Conservation (phyloP, 2,888 invertebrate genomes). For the Acrocyrtus sp. region DNA sequence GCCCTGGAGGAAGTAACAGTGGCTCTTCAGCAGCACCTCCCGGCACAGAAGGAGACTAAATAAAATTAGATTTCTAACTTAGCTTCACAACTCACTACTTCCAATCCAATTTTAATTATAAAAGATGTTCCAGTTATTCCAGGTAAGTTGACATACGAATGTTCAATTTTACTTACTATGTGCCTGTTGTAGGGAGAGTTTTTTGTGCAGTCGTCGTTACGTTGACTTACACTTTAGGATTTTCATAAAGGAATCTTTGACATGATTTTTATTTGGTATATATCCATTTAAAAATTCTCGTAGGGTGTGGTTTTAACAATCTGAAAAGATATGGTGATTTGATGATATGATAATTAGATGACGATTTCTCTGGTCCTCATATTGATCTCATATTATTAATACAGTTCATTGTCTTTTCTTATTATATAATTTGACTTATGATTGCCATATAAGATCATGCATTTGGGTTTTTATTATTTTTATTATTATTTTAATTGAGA, state of each 20-base stretch:
- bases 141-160: constrained; percentile 52
- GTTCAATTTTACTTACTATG: too few relatives aligned
- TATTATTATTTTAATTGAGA: constrained; percentile 4
- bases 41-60: constrained; percentile 53
- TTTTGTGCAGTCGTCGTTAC: too few relatives aligned
- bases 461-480: neutral
- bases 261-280: too few relatives aligned
- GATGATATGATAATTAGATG: neutral
- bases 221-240: too few relatives aligned
- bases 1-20: constrained; percentile 7
- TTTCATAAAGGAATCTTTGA: too few relatives aligned
- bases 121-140: constrained; percentile 16
- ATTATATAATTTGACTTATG: too few relatives aligned
- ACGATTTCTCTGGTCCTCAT: neutral
- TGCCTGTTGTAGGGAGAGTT: too few relatives aligned
- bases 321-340: neutral
- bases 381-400: constrained; percentile 2
- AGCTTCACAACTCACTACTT: constrained; percentile 7
- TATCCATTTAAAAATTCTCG: neutral
- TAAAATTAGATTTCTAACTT: constrained; percentile 14
- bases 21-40: constrained; percentile 50
- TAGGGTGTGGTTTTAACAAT: neutral
- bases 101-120: constrained; percentile 39
- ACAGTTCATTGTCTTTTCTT: neutral
- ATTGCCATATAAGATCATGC: neutral